Percentiles rank a stretch among this genome's conserved stretches.
Conservation (phyloP, 2,797 vertebrate genomes). For the Schizothorax lantsangensis region DNA sequence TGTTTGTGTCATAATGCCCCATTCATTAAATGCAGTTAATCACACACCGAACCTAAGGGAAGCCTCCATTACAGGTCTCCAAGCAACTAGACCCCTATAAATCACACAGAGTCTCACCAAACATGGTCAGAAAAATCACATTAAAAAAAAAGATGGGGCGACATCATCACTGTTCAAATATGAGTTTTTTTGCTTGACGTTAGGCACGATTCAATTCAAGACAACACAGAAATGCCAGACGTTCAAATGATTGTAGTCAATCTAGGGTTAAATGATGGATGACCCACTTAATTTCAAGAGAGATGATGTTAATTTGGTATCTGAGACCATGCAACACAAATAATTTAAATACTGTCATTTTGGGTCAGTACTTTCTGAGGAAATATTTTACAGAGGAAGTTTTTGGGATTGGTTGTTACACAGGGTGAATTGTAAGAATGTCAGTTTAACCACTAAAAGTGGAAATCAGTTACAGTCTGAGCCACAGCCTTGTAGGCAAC, state of each 20-base stretch:
- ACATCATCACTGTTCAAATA: slow-evolving; percentile 44
- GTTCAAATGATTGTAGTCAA: not conserved
- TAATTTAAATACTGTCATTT: not conserved
- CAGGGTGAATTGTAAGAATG: not conserved
- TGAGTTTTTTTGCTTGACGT: slow-evolving; percentile 13
- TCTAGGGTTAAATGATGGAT: slow-evolving; percentile 1
- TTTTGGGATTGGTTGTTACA: not conserved
- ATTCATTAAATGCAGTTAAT: slow-evolving; percentile 57
- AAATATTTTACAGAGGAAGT: not conserved
- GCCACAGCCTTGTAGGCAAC: not conserved
- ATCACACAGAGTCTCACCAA: slow-evolving; percentile 32
- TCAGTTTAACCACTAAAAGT: not conserved
- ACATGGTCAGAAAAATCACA: slow-evolving; percentile 29
- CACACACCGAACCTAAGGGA: slow-evolving; percentile 50
- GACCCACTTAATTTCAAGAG: not conserved
- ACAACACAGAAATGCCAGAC: not conserved
- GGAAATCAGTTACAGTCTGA: not conserved
- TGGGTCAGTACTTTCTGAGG: not conserved
- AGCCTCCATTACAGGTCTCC: slow-evolving; percentile 59
- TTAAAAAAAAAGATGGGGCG: not conserved
- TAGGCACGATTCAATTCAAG: not conserved
- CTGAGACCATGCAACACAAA: not conserved
- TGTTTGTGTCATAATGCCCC: slow-evolving; percentile 58
- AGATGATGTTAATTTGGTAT: not conserved
- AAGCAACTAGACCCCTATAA: slow-evolving; percentile 59